Percentiles rank a stretch among this genome's conserved stretches.
These are phyloP conservation scores for Plecturocebus donacophilus DNA, from an alignment of 2,113 vertebrate genomes.

Conservation along the genomic window DNA sequence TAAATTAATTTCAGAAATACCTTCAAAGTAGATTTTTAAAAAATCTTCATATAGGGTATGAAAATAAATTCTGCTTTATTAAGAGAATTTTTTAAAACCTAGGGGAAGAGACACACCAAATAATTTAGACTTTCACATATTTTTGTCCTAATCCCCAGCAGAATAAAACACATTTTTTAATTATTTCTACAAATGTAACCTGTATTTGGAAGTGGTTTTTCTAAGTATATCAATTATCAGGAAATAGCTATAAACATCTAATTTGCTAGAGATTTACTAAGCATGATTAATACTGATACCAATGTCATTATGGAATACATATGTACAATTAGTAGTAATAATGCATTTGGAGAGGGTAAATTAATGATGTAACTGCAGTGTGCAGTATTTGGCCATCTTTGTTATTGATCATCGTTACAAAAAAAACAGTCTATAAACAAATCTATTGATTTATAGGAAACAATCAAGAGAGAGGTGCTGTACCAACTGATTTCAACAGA, in stretches of 20 bases:
- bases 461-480: neutral
- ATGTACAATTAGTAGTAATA: neutral
- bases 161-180: constrained; percentile 10
- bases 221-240: neutral
- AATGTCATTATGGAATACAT: neutral
- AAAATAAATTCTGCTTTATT: constrained; percentile 78
- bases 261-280: neutral
- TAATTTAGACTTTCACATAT: constrained; percentile 65
- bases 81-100: constrained; percentile 73
- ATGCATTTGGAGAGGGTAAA: neutral
- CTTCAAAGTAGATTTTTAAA: constrained; percentile 62
- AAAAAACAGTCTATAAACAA: neutral
- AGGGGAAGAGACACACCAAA: constrained; percentile 53
- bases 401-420: neutral
- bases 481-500: neutral
- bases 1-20: constrained; percentile 78
- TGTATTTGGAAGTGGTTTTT: neutral
- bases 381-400: neutral
- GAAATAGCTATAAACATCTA: neutral
- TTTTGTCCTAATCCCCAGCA: neutral
- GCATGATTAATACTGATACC: neutral
- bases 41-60: neutral
- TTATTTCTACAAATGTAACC: neutral
- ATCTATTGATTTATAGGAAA: neutral
- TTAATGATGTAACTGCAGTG: neutral